These are phyloP conservation scores for Drosophila aff. DNA, from an alignment of 1,140 invertebrate species.

Conservation along the genomic window DNA sequence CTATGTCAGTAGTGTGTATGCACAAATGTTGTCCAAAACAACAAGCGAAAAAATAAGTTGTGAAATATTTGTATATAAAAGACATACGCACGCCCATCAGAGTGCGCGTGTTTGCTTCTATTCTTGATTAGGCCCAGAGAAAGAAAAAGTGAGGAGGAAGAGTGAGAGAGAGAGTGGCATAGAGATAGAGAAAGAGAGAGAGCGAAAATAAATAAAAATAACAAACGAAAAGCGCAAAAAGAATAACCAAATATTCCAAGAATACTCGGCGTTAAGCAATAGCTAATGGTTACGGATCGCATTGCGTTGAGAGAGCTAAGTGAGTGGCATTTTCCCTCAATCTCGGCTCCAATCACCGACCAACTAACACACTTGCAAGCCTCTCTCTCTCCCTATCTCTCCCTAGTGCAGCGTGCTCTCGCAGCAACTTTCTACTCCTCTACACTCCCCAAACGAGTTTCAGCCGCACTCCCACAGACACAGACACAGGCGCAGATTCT, in stretches of 20 bases:
- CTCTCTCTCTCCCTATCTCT: background rate
- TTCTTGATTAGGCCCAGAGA: conserved; percentile 39
- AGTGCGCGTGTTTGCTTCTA: conserved; percentile 29
- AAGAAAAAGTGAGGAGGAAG: conserved; percentile 34
- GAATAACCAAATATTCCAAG: conserved; percentile 20
- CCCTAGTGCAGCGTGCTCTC: conserved; percentile 41
- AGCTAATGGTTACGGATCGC: conserved; percentile 5
- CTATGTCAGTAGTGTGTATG: conserved; percentile 81
- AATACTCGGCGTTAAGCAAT: conserved; percentile 29
- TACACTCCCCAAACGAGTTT: conserved; percentile 46
- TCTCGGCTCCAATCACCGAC: conserved; percentile 6
- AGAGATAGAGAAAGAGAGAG: background rate
- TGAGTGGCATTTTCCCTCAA: conserved; percentile 3
- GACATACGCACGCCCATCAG: conserved; percentile 19
- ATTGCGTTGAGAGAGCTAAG: conserved; percentile 1
- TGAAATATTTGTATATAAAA: conserved; percentile 39
- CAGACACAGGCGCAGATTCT: conserved; percentile 30
- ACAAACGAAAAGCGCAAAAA: conserved; percentile 11
- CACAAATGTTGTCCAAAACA: conserved; percentile 64
- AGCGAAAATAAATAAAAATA: conserved; percentile 16
- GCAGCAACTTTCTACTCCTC: conserved; percentile 46
- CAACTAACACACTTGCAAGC: conserved; percentile 35
- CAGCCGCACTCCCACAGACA: conserved; percentile 19
- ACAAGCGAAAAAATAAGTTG: conserved; percentile 41
- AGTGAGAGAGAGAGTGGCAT: background rate